Evolutionary conservation across 2,797 vertebrate species (phyloP), one percentile per base, ranked within the genome.

Genomic region (Masticophis lateralis): DNA sequence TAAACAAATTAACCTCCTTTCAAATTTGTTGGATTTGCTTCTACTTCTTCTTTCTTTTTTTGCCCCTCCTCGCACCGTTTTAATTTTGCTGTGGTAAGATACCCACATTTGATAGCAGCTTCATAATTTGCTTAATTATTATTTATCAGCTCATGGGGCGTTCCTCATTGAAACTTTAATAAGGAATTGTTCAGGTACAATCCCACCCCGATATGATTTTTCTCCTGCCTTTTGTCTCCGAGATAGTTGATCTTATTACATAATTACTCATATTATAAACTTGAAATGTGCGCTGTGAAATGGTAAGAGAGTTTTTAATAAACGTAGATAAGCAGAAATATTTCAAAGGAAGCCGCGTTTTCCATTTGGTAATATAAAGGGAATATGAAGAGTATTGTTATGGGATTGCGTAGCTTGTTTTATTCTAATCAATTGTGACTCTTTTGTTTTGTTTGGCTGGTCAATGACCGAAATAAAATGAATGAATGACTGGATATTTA

Each of bases 161-260:
- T 92, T 90, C 51, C 59, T 63, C 91, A 61, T 91, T 27, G 87
- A 5, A 11, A 92, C 4, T 79, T 93, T 88, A 91, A 94, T 90
- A 92, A 43, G 5, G 22, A 91, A 91, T 91, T 5, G 28, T 83
- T 55, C 16, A 88, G 79, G 59, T 88, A 22, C 27, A 90, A n/a
- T 66, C 57, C 61, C 5, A 25, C 27, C 18, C 1, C 12, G 9
- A 43, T 11, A 66, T 32, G 28, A 86, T 79, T 60, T 88, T 69
- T 18, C 14, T 16, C 56, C 57, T 47, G 57, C 86, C 51, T 91
- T 83, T n/a, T 16, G 32, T 47, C 87, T 89, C 89, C 16, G 16
- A 61, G 51, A 93, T 66, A 57, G 69, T 91, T 93, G 89, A 91
- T 91, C 87, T 89, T 86, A 51, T 91, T 86, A 89, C 90, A 91